Base-by-base conservation (phyloP, 2,113 vertebrate species). In the Myotis davidii region DNA sequence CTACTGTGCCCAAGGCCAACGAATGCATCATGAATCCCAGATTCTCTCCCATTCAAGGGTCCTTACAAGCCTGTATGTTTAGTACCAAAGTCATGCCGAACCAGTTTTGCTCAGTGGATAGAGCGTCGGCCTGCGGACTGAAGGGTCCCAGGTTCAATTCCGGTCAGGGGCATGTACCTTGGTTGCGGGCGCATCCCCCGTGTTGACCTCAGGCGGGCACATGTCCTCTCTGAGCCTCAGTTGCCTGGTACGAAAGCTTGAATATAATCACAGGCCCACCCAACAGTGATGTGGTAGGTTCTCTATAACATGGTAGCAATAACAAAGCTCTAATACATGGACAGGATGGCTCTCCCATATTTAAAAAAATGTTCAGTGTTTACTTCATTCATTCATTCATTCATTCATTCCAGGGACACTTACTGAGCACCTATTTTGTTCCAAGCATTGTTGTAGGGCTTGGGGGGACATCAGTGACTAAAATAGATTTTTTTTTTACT, bases 171-270 rank as follows among this genome's bases (percentile, higher is more conserved):
- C 37, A 39, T 39, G 37, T 39, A 39, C 37, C 37, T 39, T 39
- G 4, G 37, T 39, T 39, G 37, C 37, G 37, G 37, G 37, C 37
- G 37, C 37, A 39, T 39, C 37, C 37, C 37, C n/a, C n/a, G 25
- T 48, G 37, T 21, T 0, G 0, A 32, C 34, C 18, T 50, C 61
- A 25, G 9, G 17, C 8, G 77, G 65, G 17, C 54, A 2, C 50
- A 45, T 39, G 8, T 18, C 69, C 9, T 76, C 23, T 34, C 76
- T 94, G 50, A 81, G 50, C 27, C 56, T 61, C 39, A 17, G n/a
- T 69, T 94, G 54, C 34, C 52, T 29, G 12, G 1, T 54, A 9
- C 12, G 23, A 72, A 93, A 78, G 86, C 29, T 37, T 42, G 29
- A 64, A 32, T 64, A 14, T 64, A 56, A 76, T 50, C 17, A 9